Evolutionary conservation across 2,113 vertebrate species (phyloP), one percentile per base, ranked within the genome.

Genomic region (Gymnogyps californianus): DNA sequence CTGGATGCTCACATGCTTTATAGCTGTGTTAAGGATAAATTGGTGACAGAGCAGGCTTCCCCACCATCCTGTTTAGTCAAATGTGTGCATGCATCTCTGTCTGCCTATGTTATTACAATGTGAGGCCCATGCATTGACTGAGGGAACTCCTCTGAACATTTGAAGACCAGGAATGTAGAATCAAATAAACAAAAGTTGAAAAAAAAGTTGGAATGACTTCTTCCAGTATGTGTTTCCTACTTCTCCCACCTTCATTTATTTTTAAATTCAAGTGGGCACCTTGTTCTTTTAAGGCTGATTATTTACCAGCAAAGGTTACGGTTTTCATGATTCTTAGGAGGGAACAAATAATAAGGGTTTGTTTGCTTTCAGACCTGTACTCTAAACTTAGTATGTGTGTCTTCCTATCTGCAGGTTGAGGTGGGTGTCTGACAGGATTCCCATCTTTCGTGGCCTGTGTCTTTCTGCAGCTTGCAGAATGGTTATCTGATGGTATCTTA

Each of bases 101-200:
- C 66, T 91, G n/a, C 42, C 21, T 1, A 0, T 17, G 17, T 29
- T 17, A 6, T 24, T 40, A 34, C 38, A 38, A 1, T 9, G 24
- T 17, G 59, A 82, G 9, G 17, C 29, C 44, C 1, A 0, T 52
- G 69, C 34, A 29, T 19, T 5, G 19, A 31, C 34, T 85, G 28
- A 85, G 59, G 26, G 78, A 88, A 46, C 16, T 11, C 11, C 26
- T 85, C 66, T 47, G 64, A 61, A 55, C 11, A 1, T 32, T 25
- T 55, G 19, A 78, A 54, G 51, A 22, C 49, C 19, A 9, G 20
- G 20, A 79, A 61, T 9, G 8, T 29, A 29, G 52, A 80, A 38
- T 55, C 29, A 59, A 54, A 61, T 22, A 77, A 44, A 55, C 4
- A 32, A 6, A 42, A 83, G 28, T 11, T 44, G 40, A 44, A 42